Conservation (phyloP, 2,797 vertebrate species). For the Cyclopterus lumpus region DNA sequence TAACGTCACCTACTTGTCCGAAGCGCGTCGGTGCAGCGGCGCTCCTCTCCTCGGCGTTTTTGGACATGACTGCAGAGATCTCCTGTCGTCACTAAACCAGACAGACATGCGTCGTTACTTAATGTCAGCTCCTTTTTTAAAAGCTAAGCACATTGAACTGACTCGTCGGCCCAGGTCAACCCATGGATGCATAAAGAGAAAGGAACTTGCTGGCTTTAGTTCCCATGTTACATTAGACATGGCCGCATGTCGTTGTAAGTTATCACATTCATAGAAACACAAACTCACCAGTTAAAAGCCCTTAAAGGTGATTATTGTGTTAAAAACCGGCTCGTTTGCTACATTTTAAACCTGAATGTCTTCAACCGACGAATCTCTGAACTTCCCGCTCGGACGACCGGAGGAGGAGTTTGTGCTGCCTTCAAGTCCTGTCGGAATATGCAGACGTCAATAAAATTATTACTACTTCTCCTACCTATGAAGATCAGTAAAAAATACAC, state of each 20-base stretch:
- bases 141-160: not conserved
- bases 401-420: slow-evolving; percentile 41
- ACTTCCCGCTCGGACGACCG: slow-evolving; percentile 65
- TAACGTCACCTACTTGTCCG: slow-evolving; percentile 65
- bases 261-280: not conserved
- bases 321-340: accelerated
- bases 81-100: not conserved
- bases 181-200: not conserved
- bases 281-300: slow-evolving; percentile 3
- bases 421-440: slow-evolving; percentile 34
- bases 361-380: slow-evolving; percentile 5
- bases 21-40: slow-evolving; percentile 50
- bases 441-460: accelerated
- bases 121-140: not conserved
- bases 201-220: not conserved
- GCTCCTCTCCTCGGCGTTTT: slow-evolving; percentile 32
- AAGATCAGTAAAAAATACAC: not conserved
- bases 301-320: not conserved
- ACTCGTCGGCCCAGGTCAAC: not conserved
- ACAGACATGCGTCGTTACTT: not conserved
- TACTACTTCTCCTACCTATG: not conserved
- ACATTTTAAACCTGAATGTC: not conserved
- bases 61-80: slow-evolving; percentile 53
- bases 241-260: not conserved
- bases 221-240: not conserved